A percentile compares a stretch with the other conserved stretches of the same genome.
phyloP scores from a whole-genome alignment of 2,888 invertebrate species.

The Luperina testacea region DNA sequence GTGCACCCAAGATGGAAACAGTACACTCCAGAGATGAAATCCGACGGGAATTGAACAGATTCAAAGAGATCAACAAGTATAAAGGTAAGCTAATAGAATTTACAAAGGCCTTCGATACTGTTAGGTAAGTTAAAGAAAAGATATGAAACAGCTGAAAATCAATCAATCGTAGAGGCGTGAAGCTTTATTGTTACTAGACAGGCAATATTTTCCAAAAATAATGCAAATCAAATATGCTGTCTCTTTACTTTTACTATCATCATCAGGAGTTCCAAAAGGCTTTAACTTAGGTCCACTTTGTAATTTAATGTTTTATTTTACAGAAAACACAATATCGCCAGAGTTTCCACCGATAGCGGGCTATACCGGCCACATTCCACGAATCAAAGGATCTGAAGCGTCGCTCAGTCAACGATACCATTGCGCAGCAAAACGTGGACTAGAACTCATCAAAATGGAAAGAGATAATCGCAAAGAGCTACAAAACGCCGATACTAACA shows the following conservation, averaged over 20 bases:
- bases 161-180: neutral
- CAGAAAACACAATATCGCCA: constrained; percentile 92
- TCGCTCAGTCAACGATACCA: constrained; percentile 93
- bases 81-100: constrained; percentile 80
- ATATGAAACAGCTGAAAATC: neutral
- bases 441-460: constrained; percentile 90
- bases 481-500: constrained; percentile 81
- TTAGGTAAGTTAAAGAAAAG: neutral
- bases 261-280: constrained; percentile 55
- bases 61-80: constrained; percentile 88
- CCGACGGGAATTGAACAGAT: constrained; percentile 85
- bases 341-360: constrained; percentile 93
- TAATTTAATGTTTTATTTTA: constrained; percentile 62
- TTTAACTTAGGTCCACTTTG: constrained; percentile 28
- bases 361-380: constrained; percentile 93
- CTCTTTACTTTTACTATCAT: neutral
- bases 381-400: constrained; percentile 92
- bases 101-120: constrained; percentile 11
- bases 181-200: neutral
- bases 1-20: constrained; percentile 90
- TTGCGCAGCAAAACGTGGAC: constrained; percentile 91
- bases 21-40: constrained; percentile 90
- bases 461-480: constrained; percentile 86
- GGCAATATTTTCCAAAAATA: neutral
- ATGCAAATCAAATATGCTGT: neutral